phyloP scores from a whole-genome alignment of 1,140 invertebrate genomes.

The Apolygus lucorum region DNA sequence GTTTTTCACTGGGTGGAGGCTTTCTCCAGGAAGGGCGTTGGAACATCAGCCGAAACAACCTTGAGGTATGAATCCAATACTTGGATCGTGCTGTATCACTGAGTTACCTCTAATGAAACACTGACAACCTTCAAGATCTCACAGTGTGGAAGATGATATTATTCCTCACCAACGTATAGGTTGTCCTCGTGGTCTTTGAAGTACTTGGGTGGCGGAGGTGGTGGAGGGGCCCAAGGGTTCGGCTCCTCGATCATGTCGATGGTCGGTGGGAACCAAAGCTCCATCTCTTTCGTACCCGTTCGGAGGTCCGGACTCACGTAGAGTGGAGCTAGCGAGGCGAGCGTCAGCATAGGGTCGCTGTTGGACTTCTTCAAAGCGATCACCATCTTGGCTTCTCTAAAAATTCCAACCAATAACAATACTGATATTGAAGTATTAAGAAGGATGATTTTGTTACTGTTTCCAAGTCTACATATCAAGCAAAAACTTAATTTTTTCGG shows the following conservation, averaged over 20 bases:
- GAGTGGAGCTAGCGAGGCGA: constrained; percentile 33
- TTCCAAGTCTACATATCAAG: too few relatives aligned
- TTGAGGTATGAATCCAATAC: constrained; percentile 2
- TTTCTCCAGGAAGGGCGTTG: too few relatives aligned
- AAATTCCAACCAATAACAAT: too few relatives aligned
- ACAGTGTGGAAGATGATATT: background rate
- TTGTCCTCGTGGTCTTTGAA: constrained; percentile 21
- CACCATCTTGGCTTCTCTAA: constrained; percentile 33
- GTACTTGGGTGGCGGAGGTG: constrained; percentile 1
- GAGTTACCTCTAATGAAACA: background rate
- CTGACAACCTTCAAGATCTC: background rate
- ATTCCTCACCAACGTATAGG: constrained; percentile 11
- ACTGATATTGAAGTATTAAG: too few relatives aligned
- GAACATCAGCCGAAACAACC: constrained; percentile 2
- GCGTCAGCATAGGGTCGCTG: constrained; percentile 33
- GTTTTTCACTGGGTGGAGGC: too few relatives aligned
- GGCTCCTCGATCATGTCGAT: constrained; percentile 23
- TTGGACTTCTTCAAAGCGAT: constrained; percentile 32
- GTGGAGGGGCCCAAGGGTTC: constrained; percentile 22
- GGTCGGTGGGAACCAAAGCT: constrained; percentile 32
- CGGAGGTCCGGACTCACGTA: constrained; percentile 34
- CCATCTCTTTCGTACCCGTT: constrained; percentile 32
- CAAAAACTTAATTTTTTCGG: too few relatives aligned
- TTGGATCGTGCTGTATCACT: background rate
- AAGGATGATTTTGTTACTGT: too few relatives aligned